Base-by-base conservation (phyloP, 2,797 vertebrate species). In the Schizopygopsis malacanthus region DNA sequence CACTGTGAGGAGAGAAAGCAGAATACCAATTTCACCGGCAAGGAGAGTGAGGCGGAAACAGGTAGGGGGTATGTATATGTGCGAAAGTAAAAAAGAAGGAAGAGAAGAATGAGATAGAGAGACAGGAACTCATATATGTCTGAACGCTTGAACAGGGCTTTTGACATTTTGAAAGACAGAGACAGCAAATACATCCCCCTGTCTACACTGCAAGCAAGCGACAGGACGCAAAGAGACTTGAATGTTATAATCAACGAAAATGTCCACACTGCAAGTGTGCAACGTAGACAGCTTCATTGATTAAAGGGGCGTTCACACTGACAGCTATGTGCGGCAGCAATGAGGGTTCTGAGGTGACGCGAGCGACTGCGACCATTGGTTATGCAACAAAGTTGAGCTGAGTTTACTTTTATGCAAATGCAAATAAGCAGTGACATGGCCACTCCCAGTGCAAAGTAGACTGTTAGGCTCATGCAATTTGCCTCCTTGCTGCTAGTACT, bases 21-120 rank as follows among this genome's bases (percentile, higher is more conserved):
- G 72, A 67, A 65, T 77, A 80, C 37, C 47, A 67, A 77, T 89
- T 81, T 83, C 56, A 41, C 45, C 54, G 52, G 79, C 39, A 52
- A 45, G 79, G 18, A 61, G 25, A n/a, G 70, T 37, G 52, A 43
- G 33, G 80, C 54, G 61, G 72, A 70, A 37, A 25, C 47, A 79
- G 70, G 56, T 71, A 84, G 65, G 72, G 77, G 83, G 79, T 85
- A 33, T 86, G 81, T 84, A 83, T 84, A 59, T 82, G 61, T 85
- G 82, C 43, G 43, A 76, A 79, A 54, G 80, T 71, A 45, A 72
- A 82, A 82, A 81, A 15, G 61, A 71, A 41, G 8, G 67, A 71
- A 25, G 25, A 59, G 22, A 73, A 75, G 41, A 75, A 61, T 56
- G 25, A 85, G 25, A 82, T 18, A 16, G 65, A 47, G 39, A n/a